Conservation (phyloP, 2,888 invertebrate genomes). For the Drosophila multiciliata region DNA sequence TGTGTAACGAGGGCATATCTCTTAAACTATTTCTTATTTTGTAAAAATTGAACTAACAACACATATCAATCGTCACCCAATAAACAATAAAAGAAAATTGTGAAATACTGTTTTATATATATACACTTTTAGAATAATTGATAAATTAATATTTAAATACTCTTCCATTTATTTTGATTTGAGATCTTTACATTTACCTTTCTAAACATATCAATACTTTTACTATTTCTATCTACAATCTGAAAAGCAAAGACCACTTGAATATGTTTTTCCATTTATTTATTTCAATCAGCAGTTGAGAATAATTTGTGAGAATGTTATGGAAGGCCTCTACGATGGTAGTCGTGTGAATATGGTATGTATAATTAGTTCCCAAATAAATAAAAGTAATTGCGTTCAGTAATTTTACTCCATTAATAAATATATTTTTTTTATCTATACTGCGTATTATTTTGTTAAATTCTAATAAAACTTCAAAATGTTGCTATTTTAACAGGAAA, state of each 20-base stretch:
- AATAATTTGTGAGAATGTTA: slow-evolving; percentile 86
- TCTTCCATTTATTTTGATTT: not conserved
- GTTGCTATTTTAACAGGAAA: not conserved
- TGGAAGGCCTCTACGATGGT: slow-evolving; percentile 86
- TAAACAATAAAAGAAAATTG: not conserved
- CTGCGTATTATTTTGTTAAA: not conserved
- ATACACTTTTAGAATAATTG: not conserved
- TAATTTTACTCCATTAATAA: not conserved
- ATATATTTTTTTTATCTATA: not conserved
- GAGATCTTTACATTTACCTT: not conserved
- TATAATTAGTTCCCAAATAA: too few species aligned
- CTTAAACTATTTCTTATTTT: not conserved
- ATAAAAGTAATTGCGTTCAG: too few species aligned
- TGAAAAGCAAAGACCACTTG: slow-evolving; percentile 27
- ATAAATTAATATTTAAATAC: not conserved
- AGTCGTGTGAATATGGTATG: slow-evolving; percentile 57
- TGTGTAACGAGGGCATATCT: not conserved
- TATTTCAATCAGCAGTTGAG: slow-evolving; percentile 21
- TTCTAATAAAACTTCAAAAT: not conserved
- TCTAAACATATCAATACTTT: not conserved
- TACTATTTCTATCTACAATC: slow-evolving; percentile 20
- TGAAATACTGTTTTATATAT: not conserved
- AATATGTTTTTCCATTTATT: slow-evolving; percentile 83
- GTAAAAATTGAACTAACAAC: not conserved
- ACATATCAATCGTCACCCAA: not conserved